Percentiles rank a stretch among this genome's conserved stretches.
phyloP scores from a whole-genome alignment of 2,888 invertebrate genomes.

The Tinea semifulvella region DNA sequence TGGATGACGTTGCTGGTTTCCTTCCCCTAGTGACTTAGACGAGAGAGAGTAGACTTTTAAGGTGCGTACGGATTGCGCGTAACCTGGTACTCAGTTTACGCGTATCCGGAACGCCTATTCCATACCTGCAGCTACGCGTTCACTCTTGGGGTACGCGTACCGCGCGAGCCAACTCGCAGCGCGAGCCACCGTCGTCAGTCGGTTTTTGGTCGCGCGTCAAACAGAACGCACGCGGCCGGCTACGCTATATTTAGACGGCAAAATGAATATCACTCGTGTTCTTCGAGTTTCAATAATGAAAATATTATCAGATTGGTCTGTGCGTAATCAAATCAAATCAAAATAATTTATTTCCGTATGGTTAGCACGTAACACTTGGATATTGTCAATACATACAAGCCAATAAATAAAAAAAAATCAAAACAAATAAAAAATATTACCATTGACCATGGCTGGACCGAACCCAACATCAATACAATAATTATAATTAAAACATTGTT shows the following conservation, averaged over 20 bases:
- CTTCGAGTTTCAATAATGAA: slow-evolving; percentile 20
- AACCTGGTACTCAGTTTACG: slow-evolving; percentile 5
- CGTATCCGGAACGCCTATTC: slow-evolving; percentile 10
- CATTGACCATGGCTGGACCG: no score
- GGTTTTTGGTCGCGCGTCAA: slow-evolving; percentile 24
- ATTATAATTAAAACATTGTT: no score
- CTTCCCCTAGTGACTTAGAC: no score
- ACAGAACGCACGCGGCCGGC: slow-evolving; percentile 20
- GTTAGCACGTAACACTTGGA: no score
- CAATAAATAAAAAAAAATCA: no score
- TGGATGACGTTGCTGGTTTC: no score
- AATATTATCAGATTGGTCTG: slow-evolving; percentile 20
- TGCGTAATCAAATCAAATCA: slow-evolving; percentile 21
- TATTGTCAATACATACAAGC: no score
- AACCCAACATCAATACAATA: no score
- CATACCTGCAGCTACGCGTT: slow-evolving; percentile 13
- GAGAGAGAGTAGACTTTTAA: no score
- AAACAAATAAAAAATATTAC: no score
- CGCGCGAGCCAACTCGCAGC: slow-evolving; percentile 18
- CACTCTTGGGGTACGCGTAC: slow-evolving; percentile 17
- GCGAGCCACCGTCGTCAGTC: slow-evolving; percentile 19
- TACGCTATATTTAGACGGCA: slow-evolving; percentile 23
- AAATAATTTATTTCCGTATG: no score
- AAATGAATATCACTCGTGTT: slow-evolving; percentile 19
- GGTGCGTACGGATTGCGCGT: slow-evolving; percentile 12